phyloP scores from a whole-genome alignment of 1,140 invertebrate species.

The Heliconius melpomene region DNA sequence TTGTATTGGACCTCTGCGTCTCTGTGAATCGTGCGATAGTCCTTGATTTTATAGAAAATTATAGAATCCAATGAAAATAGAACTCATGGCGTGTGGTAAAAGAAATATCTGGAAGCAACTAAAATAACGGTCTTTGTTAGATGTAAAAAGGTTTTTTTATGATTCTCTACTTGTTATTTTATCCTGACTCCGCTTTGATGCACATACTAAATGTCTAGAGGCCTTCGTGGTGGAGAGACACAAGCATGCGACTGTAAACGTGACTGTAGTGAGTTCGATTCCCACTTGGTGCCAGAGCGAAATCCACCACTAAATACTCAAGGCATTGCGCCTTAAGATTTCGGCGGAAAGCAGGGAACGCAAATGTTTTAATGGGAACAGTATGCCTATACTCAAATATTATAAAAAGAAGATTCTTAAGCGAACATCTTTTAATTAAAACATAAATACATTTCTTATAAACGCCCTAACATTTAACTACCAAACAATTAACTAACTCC shows the following conservation, averaged over 20 bases:
- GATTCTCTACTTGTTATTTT: no score
- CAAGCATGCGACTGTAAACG: no score
- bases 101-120: not conserved
- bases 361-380: no score
- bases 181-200: no score
- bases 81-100: not conserved
- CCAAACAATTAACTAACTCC: conserved; percentile 5
- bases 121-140: not conserved
- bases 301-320: no score
- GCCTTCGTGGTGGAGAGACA: no score
- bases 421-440: not conserved
- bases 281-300: no score
- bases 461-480: not conserved
- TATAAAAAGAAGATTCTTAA: not conserved
- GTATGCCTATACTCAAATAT: no score
- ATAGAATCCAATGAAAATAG: conserved; percentile 19
- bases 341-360: no score
- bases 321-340: no score
- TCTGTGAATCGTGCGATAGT: conserved; percentile 24
- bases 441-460: not conserved
- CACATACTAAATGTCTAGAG: no score
- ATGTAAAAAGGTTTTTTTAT: not conserved
- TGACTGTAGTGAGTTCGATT: no score
- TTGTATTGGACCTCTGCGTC: conserved; percentile 29
- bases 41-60: conserved; percentile 27